Percentiles rank a stretch among this genome's conserved stretches.
These are phyloP conservation scores for Hypothenemus hampei DNA, from an alignment of 1,140 invertebrate species.

Conservation along the genomic window DNA sequence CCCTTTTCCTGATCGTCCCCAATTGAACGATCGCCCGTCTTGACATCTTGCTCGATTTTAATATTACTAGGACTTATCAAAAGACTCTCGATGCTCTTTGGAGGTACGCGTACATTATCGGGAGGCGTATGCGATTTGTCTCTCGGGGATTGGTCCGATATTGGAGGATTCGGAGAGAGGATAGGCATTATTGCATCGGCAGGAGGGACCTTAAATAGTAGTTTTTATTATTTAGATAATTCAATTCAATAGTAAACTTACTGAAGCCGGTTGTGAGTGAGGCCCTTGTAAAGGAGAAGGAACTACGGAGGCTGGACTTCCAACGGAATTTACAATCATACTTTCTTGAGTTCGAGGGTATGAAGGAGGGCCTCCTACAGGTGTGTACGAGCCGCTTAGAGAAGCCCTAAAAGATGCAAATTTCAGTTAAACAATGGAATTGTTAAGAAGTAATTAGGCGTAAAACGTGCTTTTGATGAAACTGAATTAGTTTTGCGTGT, in stretches of 20 bases:
- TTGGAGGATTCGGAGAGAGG: constrained; percentile 46
- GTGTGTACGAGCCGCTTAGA: constrained; percentile 48
- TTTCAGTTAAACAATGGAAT: too few species aligned
- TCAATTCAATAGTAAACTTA: constrained; percentile 1
- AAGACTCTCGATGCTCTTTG: constrained; percentile 43
- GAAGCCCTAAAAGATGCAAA: constrained; percentile 17
- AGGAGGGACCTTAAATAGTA: constrained; percentile 27
- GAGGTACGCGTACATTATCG: constrained; percentile 47
- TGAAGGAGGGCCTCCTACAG: constrained; percentile 57
- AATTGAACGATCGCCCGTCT: constrained; percentile 19
- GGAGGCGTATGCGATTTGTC: constrained; percentile 43
- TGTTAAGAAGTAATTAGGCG: too few species aligned
- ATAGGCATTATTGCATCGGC: constrained; percentile 57
- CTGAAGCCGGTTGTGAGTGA: constrained; percentile 68
- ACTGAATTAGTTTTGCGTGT: too few species aligned
- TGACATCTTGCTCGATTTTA: constrained; percentile 15
- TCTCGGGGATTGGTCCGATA: constrained; percentile 37
- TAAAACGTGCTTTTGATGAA: too few species aligned
- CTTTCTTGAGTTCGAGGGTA: constrained; percentile 61
- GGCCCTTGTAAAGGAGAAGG: constrained; percentile 74
- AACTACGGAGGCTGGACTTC: constrained; percentile 68
- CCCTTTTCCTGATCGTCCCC: constrained; percentile 22
- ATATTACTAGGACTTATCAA: constrained; percentile 35
- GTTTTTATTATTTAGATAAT: background rate
- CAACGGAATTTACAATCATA: constrained; percentile 61